phyloP scores from a whole-genome alignment of 2,113 vertebrate genomes.

The Hippopotamus amphibius region DNA sequence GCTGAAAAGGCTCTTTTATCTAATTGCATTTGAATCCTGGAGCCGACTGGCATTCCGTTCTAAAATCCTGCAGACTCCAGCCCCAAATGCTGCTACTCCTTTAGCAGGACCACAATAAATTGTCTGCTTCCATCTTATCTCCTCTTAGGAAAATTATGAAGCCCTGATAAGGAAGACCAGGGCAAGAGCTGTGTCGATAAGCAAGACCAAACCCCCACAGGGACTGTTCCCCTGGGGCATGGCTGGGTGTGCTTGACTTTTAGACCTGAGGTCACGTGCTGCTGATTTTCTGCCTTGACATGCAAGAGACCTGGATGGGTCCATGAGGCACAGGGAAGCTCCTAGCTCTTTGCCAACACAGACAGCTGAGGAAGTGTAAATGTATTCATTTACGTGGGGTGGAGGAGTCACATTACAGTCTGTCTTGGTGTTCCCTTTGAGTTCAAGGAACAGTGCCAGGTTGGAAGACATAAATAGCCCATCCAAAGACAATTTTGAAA shows the following conservation, averaged over 20 bases:
- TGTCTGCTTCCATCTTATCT: background rate
- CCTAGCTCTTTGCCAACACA: background rate
- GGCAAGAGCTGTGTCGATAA: background rate
- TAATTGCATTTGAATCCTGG: background rate
- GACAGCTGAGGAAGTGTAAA: slow-evolving; percentile 57
- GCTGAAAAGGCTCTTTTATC: background rate
- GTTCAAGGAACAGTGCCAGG: slow-evolving; percentile 73
- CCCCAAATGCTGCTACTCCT: background rate
- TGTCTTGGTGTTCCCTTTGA: slow-evolving; percentile 62
- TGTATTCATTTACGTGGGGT: slow-evolving; percentile 46
- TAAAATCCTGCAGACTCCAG: background rate
- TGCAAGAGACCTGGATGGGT: background rate
- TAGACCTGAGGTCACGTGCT: background rate
- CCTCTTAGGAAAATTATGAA: background rate
- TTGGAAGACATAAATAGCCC: slow-evolving; percentile 65
- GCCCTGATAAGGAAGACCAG: background rate
- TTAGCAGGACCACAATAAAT: background rate
- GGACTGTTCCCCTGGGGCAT: background rate
- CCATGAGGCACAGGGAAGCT: background rate
- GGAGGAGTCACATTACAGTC: slow-evolving; percentile 42
- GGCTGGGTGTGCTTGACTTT: background rate
- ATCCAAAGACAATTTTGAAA: slow-evolving; percentile 41
- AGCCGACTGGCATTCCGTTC: background rate
- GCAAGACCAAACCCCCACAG: background rate
- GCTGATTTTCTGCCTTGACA: background rate